Evolutionary conservation across 2,888 invertebrate genomes (phyloP), one percentile per base, ranked within the genome.

Genomic region (Alcis repandata): DNA sequence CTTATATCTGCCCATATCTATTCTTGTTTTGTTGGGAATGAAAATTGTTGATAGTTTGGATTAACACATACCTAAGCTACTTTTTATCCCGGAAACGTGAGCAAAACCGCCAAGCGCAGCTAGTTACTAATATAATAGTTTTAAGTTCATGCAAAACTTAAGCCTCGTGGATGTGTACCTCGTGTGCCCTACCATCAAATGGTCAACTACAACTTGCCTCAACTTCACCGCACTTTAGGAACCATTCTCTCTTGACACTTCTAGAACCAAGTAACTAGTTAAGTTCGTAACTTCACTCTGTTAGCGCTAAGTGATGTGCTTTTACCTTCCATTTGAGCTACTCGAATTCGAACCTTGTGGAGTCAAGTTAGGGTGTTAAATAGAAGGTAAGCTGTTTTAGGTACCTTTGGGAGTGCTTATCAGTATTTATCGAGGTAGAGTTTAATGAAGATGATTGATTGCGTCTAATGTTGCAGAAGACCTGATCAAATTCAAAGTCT

Each of bases 391-490:
- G 15, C 15, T 6, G 8, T 46, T 54, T 32, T 17, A 32, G 19
- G 43, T 43, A 11, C 20, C 41, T 43, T 11, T 9, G 27, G 32
- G 17, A 17, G 46, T 13, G 9, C 32, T n/a, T 11, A 38, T 45
- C 61, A 58, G 63, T 71, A 65, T 75, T 75, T 60, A 59, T 27
- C 59, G 46, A n/a, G 59, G 36, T 59, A 43, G n/a, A 59, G 27
- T 56, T 54, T 33, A 54, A 74, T 71, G 69, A 52, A 64, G 60
- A 84, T 85, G 86, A 86, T 85, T 80, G 83, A 86, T 86, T 72
- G 69, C 65, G 57, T 68, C 69, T 83, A 85, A 86, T 84, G 82
- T 77, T 63, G 71, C 67, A 76, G 77, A 76, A 70, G 74, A 79
- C 71, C 74, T 75, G 59, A 71, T 72, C 76, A 75, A 4, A 27